phyloP scores from a whole-genome alignment of 2,888 invertebrate genomes.

The Notodonta ziczac region DNA sequence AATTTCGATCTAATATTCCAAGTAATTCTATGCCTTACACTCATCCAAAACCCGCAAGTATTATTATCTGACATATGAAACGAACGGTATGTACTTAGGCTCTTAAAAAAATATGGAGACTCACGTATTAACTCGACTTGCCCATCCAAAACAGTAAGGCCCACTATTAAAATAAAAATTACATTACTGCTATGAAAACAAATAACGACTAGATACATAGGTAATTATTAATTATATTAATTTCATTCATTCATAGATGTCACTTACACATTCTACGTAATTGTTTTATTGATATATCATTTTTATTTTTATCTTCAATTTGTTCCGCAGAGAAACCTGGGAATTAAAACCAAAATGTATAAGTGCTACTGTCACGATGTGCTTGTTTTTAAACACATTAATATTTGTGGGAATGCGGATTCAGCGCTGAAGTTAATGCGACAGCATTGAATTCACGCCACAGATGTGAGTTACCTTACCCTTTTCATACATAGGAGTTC shows the following conservation, averaged over 20 bases:
- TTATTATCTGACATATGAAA: too few species aligned
- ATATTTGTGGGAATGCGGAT: too few species aligned
- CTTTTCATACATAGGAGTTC: background rate
- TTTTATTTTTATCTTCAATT: slow-evolving; percentile 41
- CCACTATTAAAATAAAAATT: slow-evolving; percentile 42
- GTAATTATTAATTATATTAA: background rate
- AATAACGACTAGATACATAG: too few species aligned
- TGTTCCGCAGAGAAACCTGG: slow-evolving; percentile 37
- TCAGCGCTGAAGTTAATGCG: too few species aligned
- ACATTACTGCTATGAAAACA: background rate
- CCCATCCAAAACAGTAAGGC: slow-evolving; percentile 56
- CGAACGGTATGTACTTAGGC: too few species aligned
- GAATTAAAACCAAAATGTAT: slow-evolving; percentile 4
- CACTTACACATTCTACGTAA: slow-evolving; percentile 59
- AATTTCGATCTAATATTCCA: too few species aligned
- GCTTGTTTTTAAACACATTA: too few species aligned
- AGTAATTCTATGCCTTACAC: too few species aligned
- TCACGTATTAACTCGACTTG: slow-evolving; percentile 71
- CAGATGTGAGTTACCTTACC: slow-evolving; percentile 8
- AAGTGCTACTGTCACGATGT: too few species aligned
- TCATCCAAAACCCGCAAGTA: too few species aligned
- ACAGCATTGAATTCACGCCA: too few species aligned
- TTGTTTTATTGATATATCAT: slow-evolving; percentile 21
- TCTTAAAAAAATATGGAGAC: slow-evolving; percentile 22
- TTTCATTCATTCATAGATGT: background rate